Evolutionary conservation across 2,113 vertebrate species (phyloP), one percentile per base, ranked within the genome.

Genomic region (Irena cyanogastra): DNA sequence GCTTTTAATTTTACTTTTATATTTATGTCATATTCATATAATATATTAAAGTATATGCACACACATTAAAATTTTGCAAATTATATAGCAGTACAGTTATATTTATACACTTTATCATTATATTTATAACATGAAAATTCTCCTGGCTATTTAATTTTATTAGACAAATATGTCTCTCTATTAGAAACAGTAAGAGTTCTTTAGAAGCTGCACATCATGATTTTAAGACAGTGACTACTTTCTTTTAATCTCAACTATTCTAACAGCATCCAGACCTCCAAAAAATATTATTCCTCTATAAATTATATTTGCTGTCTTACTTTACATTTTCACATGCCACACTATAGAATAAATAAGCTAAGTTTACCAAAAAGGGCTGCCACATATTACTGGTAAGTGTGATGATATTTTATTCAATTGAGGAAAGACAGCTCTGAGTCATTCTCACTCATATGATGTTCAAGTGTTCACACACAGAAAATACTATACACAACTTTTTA

Each of bases 391-490:
- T 91, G 78, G 90, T 50, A 95, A 90, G 63, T 70, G 31, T 28
- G 28, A 28, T 65, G 74, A 45, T 30, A 70, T 77, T 90, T 95
- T 86, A 93, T 70, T 91, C 60, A 94, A 1, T 22, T 83, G 87
- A 93, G 72, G 81, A 95, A 94, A 93, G 50, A 50, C 52, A 87
- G 59, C 8, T 80, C 41, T 97, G 95, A 97, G 84, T 97, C 94
- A 96, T 27, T 88, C 35, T 83, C 68, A 83, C 26, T 97, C 96
- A 95, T 93, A 95, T 95, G 95, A 95, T 81, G 20, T 59, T 72
- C 79, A 80, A 85, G 54, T 74, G 54, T 50, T 70, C 50, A n/a
- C 71, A 77, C 54, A 68, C 5, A 3, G 69, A 91, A 92, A 90
- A 63, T 50, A 88, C 66, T 28, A 60, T 11, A 63, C 52, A 91